A percentile compares a stretch with the other conserved stretches of the same genome.
Conservation (phyloP, 2,888 invertebrate species). For the Lypha dubia region DNA sequence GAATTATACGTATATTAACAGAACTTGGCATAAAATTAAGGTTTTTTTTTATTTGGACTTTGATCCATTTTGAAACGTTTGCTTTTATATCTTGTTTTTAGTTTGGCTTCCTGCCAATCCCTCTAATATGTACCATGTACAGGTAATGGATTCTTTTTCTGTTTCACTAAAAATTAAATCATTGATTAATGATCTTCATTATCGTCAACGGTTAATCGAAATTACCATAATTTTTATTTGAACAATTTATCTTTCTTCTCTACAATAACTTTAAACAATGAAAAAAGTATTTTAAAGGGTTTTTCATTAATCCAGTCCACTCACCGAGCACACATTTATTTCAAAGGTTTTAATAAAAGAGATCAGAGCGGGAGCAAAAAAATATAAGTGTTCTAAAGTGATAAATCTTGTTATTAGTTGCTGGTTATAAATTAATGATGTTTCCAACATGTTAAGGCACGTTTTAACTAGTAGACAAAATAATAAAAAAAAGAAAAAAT, state of each 20-base stretch:
- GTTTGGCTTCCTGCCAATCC: neutral
- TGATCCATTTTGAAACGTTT: too few relatives aligned
- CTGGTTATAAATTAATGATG: conserved; percentile 72
- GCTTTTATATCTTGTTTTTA: neutral
- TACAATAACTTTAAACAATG: conserved; percentile 10
- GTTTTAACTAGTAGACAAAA: conserved; percentile 53
- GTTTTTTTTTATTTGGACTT: too few relatives aligned
- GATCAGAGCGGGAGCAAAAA: conserved; percentile 39
- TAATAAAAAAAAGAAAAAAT: conserved; percentile 4
- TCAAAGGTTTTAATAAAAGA: neutral
- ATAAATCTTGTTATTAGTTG: conserved; percentile 73
- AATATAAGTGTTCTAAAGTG: conserved; percentile 59
- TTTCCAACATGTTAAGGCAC: conserved; percentile 67
- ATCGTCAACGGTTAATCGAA: conserved; percentile 65
- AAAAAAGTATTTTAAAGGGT: conserved; percentile 34
- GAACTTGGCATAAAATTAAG: too few relatives aligned
- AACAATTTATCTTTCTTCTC: conserved; percentile 60
- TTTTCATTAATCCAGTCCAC: conserved; percentile 24
- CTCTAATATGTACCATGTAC: neutral
- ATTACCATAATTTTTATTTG: conserved; percentile 65
- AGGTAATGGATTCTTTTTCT: conserved; percentile 16
- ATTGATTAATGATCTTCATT: conserved; percentile 72
- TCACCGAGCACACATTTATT: conserved; percentile 21
- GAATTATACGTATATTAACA: too few relatives aligned
- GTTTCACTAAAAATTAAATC: conserved; percentile 37